A percentile compares a stretch with the other conserved stretches of the same genome.
phyloP scores from a whole-genome alignment of 2,797 vertebrate species.

The Margarornis squamiger region DNA sequence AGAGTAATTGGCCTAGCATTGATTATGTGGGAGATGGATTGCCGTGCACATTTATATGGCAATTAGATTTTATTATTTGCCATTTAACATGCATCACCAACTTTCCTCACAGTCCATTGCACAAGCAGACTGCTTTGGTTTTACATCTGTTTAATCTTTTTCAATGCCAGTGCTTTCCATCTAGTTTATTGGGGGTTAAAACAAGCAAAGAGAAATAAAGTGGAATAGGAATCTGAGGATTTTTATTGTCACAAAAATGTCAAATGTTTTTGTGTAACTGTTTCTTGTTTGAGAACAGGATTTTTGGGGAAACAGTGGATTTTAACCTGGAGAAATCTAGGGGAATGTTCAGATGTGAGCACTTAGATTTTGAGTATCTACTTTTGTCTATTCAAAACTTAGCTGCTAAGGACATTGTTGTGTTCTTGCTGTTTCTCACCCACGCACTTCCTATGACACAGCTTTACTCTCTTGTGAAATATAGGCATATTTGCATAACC shows the following conservation, averaged over 20 bases:
- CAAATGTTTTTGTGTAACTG: background rate
- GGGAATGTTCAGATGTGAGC: background rate
- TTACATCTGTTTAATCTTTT: conserved; percentile 45
- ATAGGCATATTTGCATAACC: background rate
- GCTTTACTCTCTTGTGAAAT: background rate
- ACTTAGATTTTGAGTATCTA: background rate
- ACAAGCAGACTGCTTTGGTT: conserved; percentile 39
- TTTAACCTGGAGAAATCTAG: background rate
- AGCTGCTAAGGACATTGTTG: accelerated
- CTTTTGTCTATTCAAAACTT: background rate
- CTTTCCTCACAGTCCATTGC: conserved; percentile 55
- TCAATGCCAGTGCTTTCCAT: background rate
- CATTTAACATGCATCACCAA: conserved; percentile 52
- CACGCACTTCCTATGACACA: background rate
- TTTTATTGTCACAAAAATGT: background rate
- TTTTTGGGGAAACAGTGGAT: background rate
- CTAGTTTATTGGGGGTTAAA: background rate
- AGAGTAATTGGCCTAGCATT: background rate
- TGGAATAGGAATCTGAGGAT: background rate
- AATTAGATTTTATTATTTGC: conserved; percentile 64
- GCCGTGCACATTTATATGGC: conserved; percentile 1
- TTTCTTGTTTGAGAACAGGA: background rate
- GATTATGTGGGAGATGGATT: conserved; percentile 55
- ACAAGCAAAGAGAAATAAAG: background rate
- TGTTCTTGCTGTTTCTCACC: background rate